Percentiles rank a stretch among this genome's conserved stretches.
These are phyloP conservation scores for Lasius fuliginosus DNA, from an alignment of 2,888 invertebrate genomes.

Conservation along the genomic window DNA sequence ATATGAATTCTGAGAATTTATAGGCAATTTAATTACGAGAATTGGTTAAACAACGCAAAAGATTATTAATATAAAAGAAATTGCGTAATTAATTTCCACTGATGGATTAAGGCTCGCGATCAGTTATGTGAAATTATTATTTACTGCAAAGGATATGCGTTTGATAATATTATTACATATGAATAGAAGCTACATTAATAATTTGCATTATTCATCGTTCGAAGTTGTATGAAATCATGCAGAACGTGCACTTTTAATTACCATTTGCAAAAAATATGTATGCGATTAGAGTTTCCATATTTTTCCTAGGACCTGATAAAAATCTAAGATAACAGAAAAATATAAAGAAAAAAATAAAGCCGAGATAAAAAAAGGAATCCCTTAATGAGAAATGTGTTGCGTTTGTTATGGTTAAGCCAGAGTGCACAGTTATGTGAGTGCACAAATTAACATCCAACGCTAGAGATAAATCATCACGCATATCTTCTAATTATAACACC, in stretches of 20 bases:
- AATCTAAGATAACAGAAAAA: background rate
- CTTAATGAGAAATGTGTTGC: constrained; percentile 15
- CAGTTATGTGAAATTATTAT: constrained; percentile 23
- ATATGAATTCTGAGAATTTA: constrained; percentile 3
- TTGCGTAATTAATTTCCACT: background rate
- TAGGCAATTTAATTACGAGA: background rate
- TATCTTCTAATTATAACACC: background rate
- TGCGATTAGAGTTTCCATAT: background rate
- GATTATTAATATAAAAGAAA: background rate
- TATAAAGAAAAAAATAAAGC: background rate
- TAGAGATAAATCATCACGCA: background rate
- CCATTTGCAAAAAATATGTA: background rate
- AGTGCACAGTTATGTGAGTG: background rate
- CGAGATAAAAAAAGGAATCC: background rate
- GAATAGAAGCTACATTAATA: constrained; percentile 4
- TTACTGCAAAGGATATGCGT: background rate
- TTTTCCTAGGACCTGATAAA: background rate
- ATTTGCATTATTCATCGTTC: constrained; percentile 5
- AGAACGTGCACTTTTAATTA: constrained; percentile 30
- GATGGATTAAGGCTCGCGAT: background rate
- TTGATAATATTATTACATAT: background rate
- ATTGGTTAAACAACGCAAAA: background rate
- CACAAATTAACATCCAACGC: constrained; percentile 10
- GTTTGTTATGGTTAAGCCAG: background rate
- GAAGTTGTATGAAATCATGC: background rate